phyloP scores from a whole-genome alignment of 2,797 vertebrate species.

The Chloroceryle amazona region DNA sequence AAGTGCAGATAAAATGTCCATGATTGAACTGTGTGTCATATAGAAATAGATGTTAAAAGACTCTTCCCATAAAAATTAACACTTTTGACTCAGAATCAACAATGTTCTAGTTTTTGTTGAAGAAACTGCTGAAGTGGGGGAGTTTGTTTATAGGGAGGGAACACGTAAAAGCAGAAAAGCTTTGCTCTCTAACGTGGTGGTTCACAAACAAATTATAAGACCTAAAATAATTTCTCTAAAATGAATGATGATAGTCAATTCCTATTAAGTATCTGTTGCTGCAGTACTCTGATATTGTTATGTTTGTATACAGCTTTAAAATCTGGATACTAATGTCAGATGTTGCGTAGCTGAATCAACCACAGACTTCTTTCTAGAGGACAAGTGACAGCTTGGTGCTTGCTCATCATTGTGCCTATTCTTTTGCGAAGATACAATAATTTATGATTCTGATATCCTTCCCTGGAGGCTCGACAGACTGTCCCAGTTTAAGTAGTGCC shows the following conservation, averaged over 20 bases:
- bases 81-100: not conserved
- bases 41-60: not conserved
- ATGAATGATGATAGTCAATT: not conserved
- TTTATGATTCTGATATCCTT: conserved; percentile 14
- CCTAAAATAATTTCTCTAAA: not conserved
- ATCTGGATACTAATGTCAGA: not conserved
- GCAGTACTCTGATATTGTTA: not conserved
- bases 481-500: conserved; percentile 8
- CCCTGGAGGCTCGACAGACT: conserved; percentile 49
- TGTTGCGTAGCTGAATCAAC: not conserved
- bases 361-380: not conserved
- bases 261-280: not conserved
- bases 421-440: not conserved
- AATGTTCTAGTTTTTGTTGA: not conserved
- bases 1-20: not conserved
- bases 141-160: not conserved
- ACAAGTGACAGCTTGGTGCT: not conserved
- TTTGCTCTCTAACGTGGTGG: not conserved
- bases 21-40: not conserved
- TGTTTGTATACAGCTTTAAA: not conserved
- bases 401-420: not conserved
- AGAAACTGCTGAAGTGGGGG: not conserved
- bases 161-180: not conserved
- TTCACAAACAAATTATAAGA: not conserved
- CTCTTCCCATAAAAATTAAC: not conserved